phyloP scores from a whole-genome alignment of 2,888 invertebrate genomes.

The Lycocerus yunnanus region DNA sequence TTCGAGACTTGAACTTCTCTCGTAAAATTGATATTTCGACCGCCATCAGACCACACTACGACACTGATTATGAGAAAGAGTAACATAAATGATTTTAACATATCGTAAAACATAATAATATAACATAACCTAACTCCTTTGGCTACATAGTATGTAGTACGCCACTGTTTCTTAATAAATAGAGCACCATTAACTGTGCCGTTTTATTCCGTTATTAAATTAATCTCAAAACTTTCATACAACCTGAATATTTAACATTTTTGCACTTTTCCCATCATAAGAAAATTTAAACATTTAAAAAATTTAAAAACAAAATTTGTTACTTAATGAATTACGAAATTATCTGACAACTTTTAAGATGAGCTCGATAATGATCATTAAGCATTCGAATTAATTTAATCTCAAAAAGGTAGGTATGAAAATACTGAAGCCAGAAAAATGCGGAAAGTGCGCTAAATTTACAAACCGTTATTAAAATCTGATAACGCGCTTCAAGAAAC shows the following conservation, averaged over 20 bases:
- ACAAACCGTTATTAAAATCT: background rate
- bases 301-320: background rate
- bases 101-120: no score
- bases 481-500: background rate
- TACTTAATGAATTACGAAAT: background rate
- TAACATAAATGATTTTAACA: no score
- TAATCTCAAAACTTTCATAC: background rate
- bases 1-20: no score
- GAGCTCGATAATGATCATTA: background rate
- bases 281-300: background rate
- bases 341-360: background rate
- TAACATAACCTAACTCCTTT: no score
- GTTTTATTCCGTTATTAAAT: background rate
- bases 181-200: background rate
- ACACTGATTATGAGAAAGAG: no score
- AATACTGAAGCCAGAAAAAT: background rate
- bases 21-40: no score
- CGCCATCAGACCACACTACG: no score
- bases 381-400: background rate
- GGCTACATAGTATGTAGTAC: background rate
- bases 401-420: background rate
- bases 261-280: background rate
- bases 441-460: background rate
- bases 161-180: background rate
- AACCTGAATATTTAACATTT: background rate